Base-by-base conservation (phyloP, 2,113 vertebrate species). In the Crotalus tigris region DNA sequence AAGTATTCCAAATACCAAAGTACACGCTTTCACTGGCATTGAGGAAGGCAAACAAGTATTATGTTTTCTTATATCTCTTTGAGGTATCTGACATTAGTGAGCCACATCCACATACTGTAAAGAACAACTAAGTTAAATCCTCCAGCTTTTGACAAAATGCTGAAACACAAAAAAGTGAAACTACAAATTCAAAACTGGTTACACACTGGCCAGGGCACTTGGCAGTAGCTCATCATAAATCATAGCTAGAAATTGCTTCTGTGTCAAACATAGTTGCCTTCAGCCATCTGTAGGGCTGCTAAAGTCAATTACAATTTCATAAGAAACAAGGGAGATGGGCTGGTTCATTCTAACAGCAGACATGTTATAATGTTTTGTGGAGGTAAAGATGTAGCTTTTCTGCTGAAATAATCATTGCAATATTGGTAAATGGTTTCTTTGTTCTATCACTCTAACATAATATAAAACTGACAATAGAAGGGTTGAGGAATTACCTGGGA, bases 271-370 rank as follows among this genome's bases (percentile, higher is more conserved):
- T 39, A 61, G 64, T 81, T 93, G 86, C 91, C 90, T 94, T 92
- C 93, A 94, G 93, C 95, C 33, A 88, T 90, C 91, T 87, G 91
- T 3, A 58, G 39, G 26, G 46, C 92, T 94, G 85, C 81, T 85
- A 46, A 87, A 21, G 92, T 90, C 3, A 9, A 90, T 87, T 89
- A 88, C 13, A 49, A 93, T 93, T 96, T 94, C 90, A 93, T 54
- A 94, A 95, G 91, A 17, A 93, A 29, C 91, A 92, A 15, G 9
- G 89, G 29, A 86, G 55, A 92, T 91, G 87, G 91, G n/a, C 92
- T 6, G 61, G 24, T 3, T 91, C 59, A 87, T 88, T 95, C 95
- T 89, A 94, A 93, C 92, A 88, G 94, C 46, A 81, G 94, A 58
- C 91, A 92, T 19, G 87, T 75, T 64, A 51, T 0, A 7, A 85